Base-by-base conservation (phyloP, 2,113 vertebrate species). In the Tautogolabrus adspersus region DNA sequence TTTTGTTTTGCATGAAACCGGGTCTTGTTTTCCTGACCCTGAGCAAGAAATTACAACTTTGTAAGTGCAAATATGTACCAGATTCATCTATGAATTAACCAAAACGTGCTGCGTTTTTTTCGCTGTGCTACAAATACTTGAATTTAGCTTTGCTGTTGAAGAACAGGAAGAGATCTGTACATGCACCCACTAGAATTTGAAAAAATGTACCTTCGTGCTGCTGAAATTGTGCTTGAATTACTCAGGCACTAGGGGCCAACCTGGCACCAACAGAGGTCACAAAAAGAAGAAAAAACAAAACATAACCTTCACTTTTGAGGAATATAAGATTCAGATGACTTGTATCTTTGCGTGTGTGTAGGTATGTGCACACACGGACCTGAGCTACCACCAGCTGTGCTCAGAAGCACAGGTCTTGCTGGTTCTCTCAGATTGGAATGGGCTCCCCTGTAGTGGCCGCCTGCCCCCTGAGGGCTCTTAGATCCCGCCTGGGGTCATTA, bases 391-490 rank as follows among this genome's bases (percentile, higher is more conserved):
- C 92, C 87, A 70, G 72, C 90, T 89, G 92, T 72, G 87, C 77
- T 91, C 84, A 93, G 85, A 92, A 93, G 89, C 72, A 78, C 79
- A 69, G 10, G 87, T 51, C 83, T 82, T 65, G 72, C 76, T 87
- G 79, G 71, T 85, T 90, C 70, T 73, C 72, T 90, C 63, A 81
- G 79, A 83, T 88, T 87, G 83, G 64, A 87, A 82, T 88, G 79
- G 77, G 71, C 75, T 77, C 78, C 81, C 75, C 91, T 79, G 85
- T 87, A 16, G 85, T 64, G 78, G 49, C 67, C 46, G 52, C 54
- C 83, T 70, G 47, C 81, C 79, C 86, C 88, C 87, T 58, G 58
- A 86, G 84, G 80, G 79, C 62, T 79, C 75, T 91, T 66, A 46
- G 72, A 87, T 84, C 82, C 72, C 86, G 78, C 86, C 75, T 51